Conservation (phyloP, 2,797 vertebrate genomes). For the Pangasius mekongensis region DNA sequence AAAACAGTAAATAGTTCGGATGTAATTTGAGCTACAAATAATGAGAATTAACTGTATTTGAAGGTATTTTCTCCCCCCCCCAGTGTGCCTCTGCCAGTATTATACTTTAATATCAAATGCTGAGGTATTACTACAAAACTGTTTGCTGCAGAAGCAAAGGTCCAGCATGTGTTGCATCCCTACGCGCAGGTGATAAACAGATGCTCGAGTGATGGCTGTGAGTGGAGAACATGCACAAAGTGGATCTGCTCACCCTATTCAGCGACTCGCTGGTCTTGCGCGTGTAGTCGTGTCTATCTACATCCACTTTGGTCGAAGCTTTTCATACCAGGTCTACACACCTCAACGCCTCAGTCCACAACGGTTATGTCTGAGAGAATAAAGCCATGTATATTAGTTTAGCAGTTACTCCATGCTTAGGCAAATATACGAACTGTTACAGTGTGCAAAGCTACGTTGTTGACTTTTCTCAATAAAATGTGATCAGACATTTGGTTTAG, state of each 20-base stretch:
- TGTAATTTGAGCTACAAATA: not conserved
- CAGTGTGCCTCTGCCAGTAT: not conserved
- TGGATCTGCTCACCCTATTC: constrained; percentile 16
- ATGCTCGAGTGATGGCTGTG: not conserved
- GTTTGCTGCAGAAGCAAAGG: not conserved
- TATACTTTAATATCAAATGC: constrained; percentile 37
- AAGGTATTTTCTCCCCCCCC: not conserved
- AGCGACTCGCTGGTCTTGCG: not conserved
- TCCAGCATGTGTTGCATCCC: not conserved
- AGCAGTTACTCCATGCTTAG: constrained; percentile 15
- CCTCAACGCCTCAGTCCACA: not conserved
- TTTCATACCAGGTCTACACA: not conserved
- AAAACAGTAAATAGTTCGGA: not conserved
- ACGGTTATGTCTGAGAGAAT: not conserved
- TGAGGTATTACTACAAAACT: constrained; percentile 52
- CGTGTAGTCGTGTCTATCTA: not conserved
- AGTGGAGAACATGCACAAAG: not conserved
- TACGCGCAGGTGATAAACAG: not conserved
- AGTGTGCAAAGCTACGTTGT: constrained; percentile 7
- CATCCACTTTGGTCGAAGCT: constrained; percentile 33
- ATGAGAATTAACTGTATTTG: not conserved
- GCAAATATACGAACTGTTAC: constrained; percentile 8
- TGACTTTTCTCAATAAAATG: not conserved
- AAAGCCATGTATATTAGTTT: constrained; percentile 8
- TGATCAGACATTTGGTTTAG: constrained; percentile 30